phyloP scores from a whole-genome alignment of 2,888 invertebrate species.

The Drosophila anomalipes region DNA sequence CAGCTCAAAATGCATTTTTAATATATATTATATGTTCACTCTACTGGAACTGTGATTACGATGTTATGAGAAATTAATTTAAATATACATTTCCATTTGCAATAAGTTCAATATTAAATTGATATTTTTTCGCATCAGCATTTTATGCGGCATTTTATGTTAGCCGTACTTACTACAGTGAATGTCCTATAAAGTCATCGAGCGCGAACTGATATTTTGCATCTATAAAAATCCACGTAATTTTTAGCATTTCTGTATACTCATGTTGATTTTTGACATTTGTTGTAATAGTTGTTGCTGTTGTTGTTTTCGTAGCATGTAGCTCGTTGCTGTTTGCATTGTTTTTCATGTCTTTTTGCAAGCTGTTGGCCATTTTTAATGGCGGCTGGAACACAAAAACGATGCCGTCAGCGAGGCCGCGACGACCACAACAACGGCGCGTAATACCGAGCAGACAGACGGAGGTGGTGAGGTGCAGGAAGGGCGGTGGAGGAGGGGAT shows the following conservation, averaged over 20 bases:
- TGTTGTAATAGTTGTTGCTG: conserved; percentile 13
- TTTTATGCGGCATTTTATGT: not conserved
- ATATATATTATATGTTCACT: not conserved
- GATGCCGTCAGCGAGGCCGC: conserved; percentile 28
- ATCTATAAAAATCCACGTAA: conserved; percentile 45
- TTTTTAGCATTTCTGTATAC: conserved; percentile 5
- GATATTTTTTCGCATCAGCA: not conserved
- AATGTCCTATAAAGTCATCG: conserved; percentile 51
- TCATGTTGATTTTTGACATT: conserved; percentile 13
- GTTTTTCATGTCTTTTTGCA: conserved; percentile 46
- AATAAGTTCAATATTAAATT: conserved; percentile 5
- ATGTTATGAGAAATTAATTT: not conserved
- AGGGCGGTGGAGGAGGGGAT: not conserved
- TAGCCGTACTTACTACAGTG: not conserved
- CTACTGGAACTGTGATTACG: not conserved
- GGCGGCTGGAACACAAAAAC: conserved; percentile 53
- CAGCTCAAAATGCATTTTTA: not conserved
- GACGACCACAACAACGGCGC: conserved; percentile 53
- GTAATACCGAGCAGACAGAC: conserved; percentile 23
- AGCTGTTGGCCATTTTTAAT: conserved; percentile 69
- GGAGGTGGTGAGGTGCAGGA: not conserved
- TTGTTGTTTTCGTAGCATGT: conserved; percentile 17
- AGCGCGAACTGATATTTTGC: conserved; percentile 43
- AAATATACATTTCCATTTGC: not conserved
- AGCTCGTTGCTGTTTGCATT: conserved; percentile 40